Conservation (phyloP, 2,113 vertebrate genomes). For the Callionymus lyra region DNA sequence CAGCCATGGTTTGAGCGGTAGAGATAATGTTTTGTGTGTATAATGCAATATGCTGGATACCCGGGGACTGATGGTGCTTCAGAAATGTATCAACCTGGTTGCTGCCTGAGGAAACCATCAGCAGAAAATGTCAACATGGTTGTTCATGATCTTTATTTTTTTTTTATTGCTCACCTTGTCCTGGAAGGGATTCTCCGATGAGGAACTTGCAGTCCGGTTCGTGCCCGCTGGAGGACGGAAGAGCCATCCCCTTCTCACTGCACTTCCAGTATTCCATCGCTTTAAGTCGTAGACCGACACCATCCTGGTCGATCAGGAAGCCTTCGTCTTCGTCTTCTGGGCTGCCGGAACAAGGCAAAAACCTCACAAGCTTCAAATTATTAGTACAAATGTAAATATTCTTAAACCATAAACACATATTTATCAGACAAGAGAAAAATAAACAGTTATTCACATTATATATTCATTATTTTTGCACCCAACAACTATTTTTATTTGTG, state of each 20-base stretch:
- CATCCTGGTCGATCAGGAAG: conserved; percentile 63
- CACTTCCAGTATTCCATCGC: conserved; percentile 73
- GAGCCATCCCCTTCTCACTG: conserved; percentile 48
- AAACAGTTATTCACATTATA: too few relatives aligned
- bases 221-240: conserved; percentile 33
- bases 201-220: conserved; percentile 78
- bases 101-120: conserved; percentile 36
- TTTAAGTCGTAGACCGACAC: conserved; percentile 75
- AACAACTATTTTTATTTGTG: too few relatives aligned
- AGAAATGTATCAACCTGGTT: conserved; percentile 89
- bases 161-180: conserved; percentile 30
- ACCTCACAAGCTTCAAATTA: neutral
- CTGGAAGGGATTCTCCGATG: conserved; percentile 75
- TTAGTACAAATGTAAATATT: too few relatives aligned
- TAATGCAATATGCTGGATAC: conserved; percentile 85
- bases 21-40: conserved; percentile 72
- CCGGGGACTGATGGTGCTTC: conserved; percentile 70
- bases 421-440: too few relatives aligned
- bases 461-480: too few relatives aligned
- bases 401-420: too few relatives aligned
- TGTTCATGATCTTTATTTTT: too few relatives aligned
- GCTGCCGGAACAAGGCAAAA: conserved; percentile 29
- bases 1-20: conserved; percentile 54
- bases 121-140: too few relatives aligned
- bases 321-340: conserved; percentile 67